Conservation (phyloP, 2,888 invertebrate genomes). For the Norana najaformis region DNA sequence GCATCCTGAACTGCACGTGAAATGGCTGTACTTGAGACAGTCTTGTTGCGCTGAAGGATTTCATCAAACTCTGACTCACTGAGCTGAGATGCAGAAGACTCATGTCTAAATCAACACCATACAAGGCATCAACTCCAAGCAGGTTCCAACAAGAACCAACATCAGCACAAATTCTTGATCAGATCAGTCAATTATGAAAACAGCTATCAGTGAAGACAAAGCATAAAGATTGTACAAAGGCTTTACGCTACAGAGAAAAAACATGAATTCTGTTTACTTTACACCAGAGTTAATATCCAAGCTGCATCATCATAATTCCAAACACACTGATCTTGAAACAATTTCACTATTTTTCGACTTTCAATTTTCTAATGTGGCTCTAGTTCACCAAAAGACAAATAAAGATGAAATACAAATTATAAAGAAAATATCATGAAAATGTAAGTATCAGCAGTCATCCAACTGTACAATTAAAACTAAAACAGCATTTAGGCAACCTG, state of each 20-base stretch:
- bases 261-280: too few species aligned
- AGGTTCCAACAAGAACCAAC: neutral
- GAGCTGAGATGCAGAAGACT: conserved; percentile 51
- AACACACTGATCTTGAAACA: neutral
- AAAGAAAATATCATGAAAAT: neutral
- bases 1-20: conserved; percentile 96
- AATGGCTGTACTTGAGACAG: conserved; percentile 95
- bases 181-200: neutral
- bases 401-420: neutral
- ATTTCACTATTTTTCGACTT: neutral
- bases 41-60: conserved; percentile 93
- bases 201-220: neutral
- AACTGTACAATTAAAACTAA: neutral
- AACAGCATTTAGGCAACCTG: neutral
- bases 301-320: neutral
- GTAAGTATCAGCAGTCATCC: neutral
- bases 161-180: neutral
- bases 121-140: neutral
- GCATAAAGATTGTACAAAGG: neutral
- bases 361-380: neutral
- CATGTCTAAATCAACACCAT: conserved; percentile 27
- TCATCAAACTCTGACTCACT: conserved; percentile 95
- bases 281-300: neutral
- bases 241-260: neutral
- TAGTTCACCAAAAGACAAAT: neutral